These are phyloP conservation scores for Mesorhabditis spiculigera DNA, from an alignment of 2,888 invertebrate species.

Conservation along the genomic window DNA sequence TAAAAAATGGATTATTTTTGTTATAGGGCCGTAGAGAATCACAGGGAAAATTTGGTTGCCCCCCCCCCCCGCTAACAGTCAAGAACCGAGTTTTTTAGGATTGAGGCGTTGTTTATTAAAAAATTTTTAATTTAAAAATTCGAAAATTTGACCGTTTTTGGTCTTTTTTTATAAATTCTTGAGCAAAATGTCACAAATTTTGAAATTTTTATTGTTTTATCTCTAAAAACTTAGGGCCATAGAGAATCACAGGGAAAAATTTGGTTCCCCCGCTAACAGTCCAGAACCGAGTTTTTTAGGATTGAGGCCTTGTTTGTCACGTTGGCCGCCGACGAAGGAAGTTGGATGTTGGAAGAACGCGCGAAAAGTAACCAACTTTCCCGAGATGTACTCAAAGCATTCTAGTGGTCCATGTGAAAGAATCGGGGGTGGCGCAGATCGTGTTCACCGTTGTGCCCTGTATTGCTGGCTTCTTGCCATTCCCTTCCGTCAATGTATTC, in stretches of 20 bases:
- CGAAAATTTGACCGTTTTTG: no score
- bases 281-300: conserved; percentile 3
- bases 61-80: no score
- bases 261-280: no score
- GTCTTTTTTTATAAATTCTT: no score
- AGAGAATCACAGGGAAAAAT: no score
- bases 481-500: conserved; percentile 48
- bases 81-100: conserved; percentile 5
- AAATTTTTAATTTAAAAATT: no score
- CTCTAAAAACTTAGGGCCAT: no score
- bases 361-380: conserved; percentile 26
- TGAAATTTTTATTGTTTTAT: no score
- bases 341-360: conserved; percentile 38
- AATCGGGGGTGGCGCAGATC: conserved; percentile 53
- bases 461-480: conserved; percentile 51
- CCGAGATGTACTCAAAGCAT: conserved; percentile 22
- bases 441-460: conserved; percentile 48
- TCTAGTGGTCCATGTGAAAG: conserved; percentile 52
- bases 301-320: conserved; percentile 33
- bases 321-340: conserved; percentile 42
- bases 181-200: no score
- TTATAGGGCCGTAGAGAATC: no score
- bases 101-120: conserved; percentile 30
- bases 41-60: no score
- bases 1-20: no score